Evolutionary conservation across 2,797 vertebrate genomes (phyloP), one percentile per base, ranked within the genome.

Genomic region (Falco rusticolus): DNA sequence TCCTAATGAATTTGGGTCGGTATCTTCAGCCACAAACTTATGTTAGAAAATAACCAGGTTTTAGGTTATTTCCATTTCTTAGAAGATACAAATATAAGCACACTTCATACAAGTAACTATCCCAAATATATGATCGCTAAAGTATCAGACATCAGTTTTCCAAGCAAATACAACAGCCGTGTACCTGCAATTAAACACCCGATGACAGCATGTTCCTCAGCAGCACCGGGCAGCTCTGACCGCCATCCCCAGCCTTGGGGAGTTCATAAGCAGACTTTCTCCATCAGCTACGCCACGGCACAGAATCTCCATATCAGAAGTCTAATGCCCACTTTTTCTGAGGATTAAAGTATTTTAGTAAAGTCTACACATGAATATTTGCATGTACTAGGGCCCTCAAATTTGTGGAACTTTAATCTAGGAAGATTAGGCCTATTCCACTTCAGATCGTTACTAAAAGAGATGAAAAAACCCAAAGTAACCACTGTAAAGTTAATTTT

Each of bases 401-500:
- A 72, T 74, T 48, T n/a, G 60, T 33, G 43, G 50, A 48, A 43
- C 72, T 88, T 85, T 57, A 64, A 81, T 87, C 70, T 53, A 57
- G 82, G 63, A 79, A 94, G 94, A 93, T 87, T 39, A 80, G 68
- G 71, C 43, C 31, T 43, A 61, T 66, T 93, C 64, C 56, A 51
- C 56, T 91, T 68, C 2, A n/a, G 63, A 26, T 15, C 9, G 41
- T 84, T 87, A 75, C 93, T 86, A 75, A 84, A 93, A 90, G 34
- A 90, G 79, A 80, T n/a, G 79, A 57, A 77, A 79, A 86, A 65
- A 60, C 8, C 10, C 48, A 29, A 63, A n/a, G 59, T 84, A 94
- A 86, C 76, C 68, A 70, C 50, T 29, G 72, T 45, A 13, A 66
- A 87, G 93, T 92, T 86, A 87, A 94, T 94, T 94, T 93, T 60